phyloP scores from a whole-genome alignment of 2,797 vertebrate species.

The Heterohyrax brucei region DNA sequence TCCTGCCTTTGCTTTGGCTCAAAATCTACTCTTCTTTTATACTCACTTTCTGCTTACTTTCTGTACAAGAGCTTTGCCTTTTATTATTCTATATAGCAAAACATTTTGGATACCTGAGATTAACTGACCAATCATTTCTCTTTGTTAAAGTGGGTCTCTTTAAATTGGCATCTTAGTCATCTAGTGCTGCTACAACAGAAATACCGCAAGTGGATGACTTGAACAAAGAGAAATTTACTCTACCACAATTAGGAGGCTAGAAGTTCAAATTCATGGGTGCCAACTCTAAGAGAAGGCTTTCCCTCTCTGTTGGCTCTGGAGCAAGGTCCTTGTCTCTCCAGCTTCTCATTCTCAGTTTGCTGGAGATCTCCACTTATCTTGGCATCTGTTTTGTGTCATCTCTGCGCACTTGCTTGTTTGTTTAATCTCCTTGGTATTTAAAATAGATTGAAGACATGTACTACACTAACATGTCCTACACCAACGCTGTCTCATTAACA shows the following conservation, averaged over 20 bases:
- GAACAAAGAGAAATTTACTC: background rate
- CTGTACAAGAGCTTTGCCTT: background rate
- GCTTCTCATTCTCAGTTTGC: background rate
- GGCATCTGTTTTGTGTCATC: background rate
- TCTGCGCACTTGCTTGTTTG: background rate
- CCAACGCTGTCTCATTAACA: background rate
- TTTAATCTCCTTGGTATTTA: background rate
- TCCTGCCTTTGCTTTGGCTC: background rate
- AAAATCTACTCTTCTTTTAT: background rate
- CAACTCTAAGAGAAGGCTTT: background rate
- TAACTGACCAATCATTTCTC: constrained; percentile 2
- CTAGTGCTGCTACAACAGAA: background rate
- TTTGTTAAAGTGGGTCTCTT: background rate
- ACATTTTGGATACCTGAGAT: constrained; percentile 1
- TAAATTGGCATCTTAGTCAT: background rate
- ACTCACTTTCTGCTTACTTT: background rate
- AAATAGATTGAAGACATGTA: background rate
- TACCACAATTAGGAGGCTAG: background rate
- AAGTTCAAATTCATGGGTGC: background rate
- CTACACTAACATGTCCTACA: background rate
- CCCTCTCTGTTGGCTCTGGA: background rate
- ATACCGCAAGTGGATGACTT: background rate
- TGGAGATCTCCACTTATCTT: background rate
- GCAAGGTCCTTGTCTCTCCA: background rate
- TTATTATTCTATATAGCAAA: background rate